Percentiles rank a stretch among this genome's conserved stretches.
These are phyloP conservation scores for Drosophila tripunctata DNA, from an alignment of 2,888 invertebrate species.

Conservation along the genomic window DNA sequence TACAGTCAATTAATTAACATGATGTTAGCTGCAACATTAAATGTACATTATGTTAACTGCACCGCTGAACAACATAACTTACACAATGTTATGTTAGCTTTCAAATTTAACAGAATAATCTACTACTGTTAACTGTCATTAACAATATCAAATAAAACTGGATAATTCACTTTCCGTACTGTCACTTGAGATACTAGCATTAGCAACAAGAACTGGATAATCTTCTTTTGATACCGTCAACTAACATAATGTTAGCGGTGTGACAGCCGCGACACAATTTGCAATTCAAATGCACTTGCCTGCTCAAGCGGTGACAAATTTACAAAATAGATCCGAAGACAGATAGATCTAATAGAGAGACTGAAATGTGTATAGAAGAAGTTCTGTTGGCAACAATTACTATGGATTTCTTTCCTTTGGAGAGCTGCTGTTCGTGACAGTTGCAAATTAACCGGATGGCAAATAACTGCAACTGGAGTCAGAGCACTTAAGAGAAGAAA, in stretches of 20 bases:
- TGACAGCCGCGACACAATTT: constrained; percentile 7
- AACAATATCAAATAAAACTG: background rate
- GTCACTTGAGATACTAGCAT: background rate
- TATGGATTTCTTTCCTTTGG: background rate
- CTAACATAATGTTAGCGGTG: constrained; percentile 17
- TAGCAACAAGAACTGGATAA: background rate
- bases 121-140: too few species aligned
- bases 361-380: background rate
- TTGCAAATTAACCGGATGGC: constrained; percentile 49
- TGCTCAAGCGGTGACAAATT: constrained; percentile 6
- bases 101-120: too few species aligned
- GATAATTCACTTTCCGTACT: background rate
- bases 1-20: background rate
- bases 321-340: background rate
- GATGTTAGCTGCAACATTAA: too few species aligned
- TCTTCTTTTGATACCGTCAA: background rate
- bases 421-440: constrained; percentile 30
- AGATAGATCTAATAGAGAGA: background rate
- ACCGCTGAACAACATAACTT: too few species aligned
- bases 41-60: too few species aligned
- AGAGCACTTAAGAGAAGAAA: background rate
- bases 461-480: constrained; percentile 31
- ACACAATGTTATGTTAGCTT: too few species aligned
- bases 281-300: constrained; percentile 9
- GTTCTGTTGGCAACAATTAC: background rate